phyloP scores from a whole-genome alignment of 2,797 vertebrate species.

The Acridotheres tristis region DNA sequence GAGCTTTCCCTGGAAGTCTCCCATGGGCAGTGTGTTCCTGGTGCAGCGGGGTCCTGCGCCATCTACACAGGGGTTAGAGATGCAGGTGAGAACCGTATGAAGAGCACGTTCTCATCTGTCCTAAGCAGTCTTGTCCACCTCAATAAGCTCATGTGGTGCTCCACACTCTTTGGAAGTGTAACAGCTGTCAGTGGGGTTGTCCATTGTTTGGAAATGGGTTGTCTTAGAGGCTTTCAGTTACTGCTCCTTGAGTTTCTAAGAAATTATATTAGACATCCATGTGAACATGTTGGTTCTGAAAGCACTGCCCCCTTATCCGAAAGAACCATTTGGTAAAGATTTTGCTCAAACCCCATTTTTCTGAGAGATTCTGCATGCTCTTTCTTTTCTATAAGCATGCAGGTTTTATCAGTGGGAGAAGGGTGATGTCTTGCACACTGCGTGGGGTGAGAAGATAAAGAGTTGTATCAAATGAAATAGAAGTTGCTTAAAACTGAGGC shows the following conservation, averaged over 20 bases:
- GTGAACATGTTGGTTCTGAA: neutral
- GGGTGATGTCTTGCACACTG: accelerated
- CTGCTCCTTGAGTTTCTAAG: neutral
- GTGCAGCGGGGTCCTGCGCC: neutral
- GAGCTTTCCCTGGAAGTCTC: neutral
- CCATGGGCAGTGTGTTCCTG: neutral
- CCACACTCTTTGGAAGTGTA: neutral
- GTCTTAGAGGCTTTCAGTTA: neutral
- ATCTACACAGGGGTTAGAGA: neutral
- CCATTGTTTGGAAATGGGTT: neutral
- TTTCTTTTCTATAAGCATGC: neutral
- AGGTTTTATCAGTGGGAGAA: neutral
- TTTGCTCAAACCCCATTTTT: neutral
- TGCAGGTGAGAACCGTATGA: neutral
- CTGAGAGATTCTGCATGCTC: neutral
- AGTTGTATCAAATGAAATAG: neutral
- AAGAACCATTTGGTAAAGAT: neutral
- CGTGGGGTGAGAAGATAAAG: neutral
- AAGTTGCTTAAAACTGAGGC: neutral
- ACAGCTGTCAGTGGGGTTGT: accelerated
- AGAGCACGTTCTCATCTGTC: neutral
- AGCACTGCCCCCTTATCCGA: neutral
- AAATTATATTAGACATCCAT: neutral
- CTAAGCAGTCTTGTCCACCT: neutral
- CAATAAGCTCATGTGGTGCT: accelerated